Conservation (phyloP, 2,113 vertebrate genomes). For the Rhodinocichla rosea region DNA sequence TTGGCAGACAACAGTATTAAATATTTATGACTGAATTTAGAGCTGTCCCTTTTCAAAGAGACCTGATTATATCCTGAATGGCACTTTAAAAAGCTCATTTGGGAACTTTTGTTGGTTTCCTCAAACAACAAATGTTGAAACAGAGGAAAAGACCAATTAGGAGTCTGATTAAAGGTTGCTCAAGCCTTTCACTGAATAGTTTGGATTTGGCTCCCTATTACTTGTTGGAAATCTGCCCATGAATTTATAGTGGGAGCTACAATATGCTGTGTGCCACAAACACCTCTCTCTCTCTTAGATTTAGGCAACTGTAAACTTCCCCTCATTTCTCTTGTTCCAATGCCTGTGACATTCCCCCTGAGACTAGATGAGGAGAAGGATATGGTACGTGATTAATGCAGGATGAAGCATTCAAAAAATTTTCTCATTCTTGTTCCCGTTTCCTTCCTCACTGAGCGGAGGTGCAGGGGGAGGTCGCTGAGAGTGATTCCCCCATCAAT, state of each 20-base stretch:
- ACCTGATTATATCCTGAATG: conserved; percentile 23
- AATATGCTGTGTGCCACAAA: conserved; percentile 31
- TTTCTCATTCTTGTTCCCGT: neutral
- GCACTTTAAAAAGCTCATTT: conserved; percentile 31
- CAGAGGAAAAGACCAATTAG: conserved; percentile 28
- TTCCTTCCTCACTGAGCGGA: neutral
- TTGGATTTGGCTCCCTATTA: conserved; percentile 14
- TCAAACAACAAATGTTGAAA: conserved; percentile 41
- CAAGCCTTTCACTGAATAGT: conserved; percentile 21
- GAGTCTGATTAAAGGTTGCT: conserved; percentile 51
- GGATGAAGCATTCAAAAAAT: neutral
- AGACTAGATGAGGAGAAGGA: neutral
- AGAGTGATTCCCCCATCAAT: neutral
- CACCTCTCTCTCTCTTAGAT: conserved; percentile 3
- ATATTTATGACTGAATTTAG: conserved; percentile 25
- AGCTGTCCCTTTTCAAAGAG: conserved; percentile 37
- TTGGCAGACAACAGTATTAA: conserved; percentile 22
- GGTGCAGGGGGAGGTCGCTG: neutral
- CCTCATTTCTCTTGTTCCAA: conserved; percentile 3
- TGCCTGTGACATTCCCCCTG: neutral
- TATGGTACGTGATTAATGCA: neutral
- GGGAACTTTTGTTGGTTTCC: conserved; percentile 23
- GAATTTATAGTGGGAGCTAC: conserved; percentile 21
- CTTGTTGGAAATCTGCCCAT: conserved; percentile 28
- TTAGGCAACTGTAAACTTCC: conserved; percentile 41